A percentile compares a stretch with the other conserved stretches of the same genome.
Evolutionary conservation across 2,113 vertebrate genomes (phyloP).

Genomic region (Anolis sagrei): DNA sequence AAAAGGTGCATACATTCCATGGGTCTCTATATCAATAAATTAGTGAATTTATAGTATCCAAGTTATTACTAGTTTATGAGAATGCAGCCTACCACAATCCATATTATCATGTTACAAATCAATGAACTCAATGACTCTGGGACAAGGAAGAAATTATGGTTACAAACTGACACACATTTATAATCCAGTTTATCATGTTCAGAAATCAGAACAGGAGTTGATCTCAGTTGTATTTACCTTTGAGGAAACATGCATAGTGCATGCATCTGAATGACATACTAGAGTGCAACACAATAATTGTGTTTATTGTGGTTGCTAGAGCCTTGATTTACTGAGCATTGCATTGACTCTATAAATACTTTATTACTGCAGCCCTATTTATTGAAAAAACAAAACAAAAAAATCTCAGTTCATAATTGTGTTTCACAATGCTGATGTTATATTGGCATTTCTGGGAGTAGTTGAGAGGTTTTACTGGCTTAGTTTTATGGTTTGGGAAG

Average conservation of each 20-base stretch:
- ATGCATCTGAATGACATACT: too few species aligned
- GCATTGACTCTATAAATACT: background rate
- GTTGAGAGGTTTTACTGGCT: background rate
- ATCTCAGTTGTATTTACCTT: background rate
- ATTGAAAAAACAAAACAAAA: too few species aligned
- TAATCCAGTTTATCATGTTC: background rate
- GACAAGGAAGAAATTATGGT: background rate
- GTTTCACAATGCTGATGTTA: background rate
- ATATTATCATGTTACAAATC: background rate
- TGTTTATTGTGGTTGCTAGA: background rate
- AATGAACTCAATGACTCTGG: too few species aligned
- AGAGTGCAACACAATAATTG: background rate
- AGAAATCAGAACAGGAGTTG: background rate
- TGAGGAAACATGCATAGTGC: background rate
- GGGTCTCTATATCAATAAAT: background rate
- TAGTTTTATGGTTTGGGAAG: background rate
- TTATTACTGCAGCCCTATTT: too few species aligned
- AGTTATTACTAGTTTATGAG: background rate
- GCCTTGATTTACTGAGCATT: background rate
- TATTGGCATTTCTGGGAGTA: background rate
- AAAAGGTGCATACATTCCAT: background rate
- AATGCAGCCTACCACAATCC: background rate
- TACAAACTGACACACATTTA: background rate
- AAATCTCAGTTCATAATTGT: background rate
- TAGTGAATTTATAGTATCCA: background rate